Evolutionary conservation across 2,888 invertebrate species (phyloP), one percentile per base, ranked within the genome.

Genomic region (Epinotia nisella): DNA sequence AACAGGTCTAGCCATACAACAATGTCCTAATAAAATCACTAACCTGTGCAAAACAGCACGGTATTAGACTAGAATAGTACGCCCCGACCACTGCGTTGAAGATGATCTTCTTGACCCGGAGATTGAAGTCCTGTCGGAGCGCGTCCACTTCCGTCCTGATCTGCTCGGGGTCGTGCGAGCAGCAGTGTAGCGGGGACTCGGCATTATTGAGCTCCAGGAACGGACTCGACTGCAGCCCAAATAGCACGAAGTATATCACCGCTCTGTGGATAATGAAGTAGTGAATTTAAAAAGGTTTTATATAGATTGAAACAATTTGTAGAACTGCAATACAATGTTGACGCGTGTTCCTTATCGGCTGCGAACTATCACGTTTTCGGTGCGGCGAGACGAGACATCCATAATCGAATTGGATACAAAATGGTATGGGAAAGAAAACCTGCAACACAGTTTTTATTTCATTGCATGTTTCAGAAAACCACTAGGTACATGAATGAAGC

Each of bases 31-130:
- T 21, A 10, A 56, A 10, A 21, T 5, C 5, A 70, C 85, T 90
- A 19, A 97, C 97, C 94, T 97, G 97, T 45, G 97, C 96, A 94
- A 98, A 98, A 85, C 97, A 96, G 82, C 97, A 97, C 0, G 98
- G 98, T 73, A 98, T 95, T 83, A 98, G 97, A 71, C 97, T 97
- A 56, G 97, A 96, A 86, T 98, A 98, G 86, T 98, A 98, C 0
- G 98, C 97, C 79, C 96, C 97, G 7, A 97, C 89, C 58, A 98
- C 95, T 0, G 98, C 97, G 78, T 96, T 95, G 85, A 97, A 98
- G 1, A 99, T 93, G 71, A 98, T 96, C 88, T 98, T 97, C 88
- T 98, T 98, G 82, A 99, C 95, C 51, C 99, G 94, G 76, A 95
- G 95, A 86, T 98, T 98, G 83, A 99, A 98, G 89, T 99, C 99